Evolutionary conservation across 2,113 vertebrate genomes (phyloP).

Genomic region (Dasyprocta punctata): DNA sequence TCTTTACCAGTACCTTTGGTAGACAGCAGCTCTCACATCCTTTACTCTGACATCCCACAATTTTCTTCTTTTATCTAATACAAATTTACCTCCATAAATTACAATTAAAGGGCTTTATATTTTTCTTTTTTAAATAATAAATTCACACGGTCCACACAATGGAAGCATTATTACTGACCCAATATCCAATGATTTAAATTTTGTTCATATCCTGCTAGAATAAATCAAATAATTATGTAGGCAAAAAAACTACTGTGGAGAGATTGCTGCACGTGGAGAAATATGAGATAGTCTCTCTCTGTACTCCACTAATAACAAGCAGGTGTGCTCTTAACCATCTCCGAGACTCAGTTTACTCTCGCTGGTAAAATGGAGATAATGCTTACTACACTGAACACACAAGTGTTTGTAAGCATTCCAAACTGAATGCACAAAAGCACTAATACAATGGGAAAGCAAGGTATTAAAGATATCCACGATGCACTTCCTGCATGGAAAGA

Average conservation of each 20-base stretch:
- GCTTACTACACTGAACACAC: no score
- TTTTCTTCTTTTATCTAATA: background rate
- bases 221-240: background rate
- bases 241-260: background rate
- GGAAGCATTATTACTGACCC: background rate
- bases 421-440: background rate
- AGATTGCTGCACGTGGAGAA: background rate
- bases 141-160: background rate
- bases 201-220: background rate
- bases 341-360: background rate
- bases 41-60: background rate
- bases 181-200: background rate
- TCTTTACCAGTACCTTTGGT: background rate
- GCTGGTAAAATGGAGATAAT: no score
- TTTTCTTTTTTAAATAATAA: background rate
- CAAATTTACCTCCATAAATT: background rate
- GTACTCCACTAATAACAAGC: background rate
- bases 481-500: background rate
- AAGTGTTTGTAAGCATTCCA: background rate
- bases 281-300: background rate
- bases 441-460: fast-evolving
- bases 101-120: background rate
- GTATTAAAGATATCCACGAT: fast-evolving
- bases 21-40: background rate
- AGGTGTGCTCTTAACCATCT: no score